Evolutionary conservation across 2,113 vertebrate genomes (phyloP).

Genomic region (Coptodon bakossiorum): DNA sequence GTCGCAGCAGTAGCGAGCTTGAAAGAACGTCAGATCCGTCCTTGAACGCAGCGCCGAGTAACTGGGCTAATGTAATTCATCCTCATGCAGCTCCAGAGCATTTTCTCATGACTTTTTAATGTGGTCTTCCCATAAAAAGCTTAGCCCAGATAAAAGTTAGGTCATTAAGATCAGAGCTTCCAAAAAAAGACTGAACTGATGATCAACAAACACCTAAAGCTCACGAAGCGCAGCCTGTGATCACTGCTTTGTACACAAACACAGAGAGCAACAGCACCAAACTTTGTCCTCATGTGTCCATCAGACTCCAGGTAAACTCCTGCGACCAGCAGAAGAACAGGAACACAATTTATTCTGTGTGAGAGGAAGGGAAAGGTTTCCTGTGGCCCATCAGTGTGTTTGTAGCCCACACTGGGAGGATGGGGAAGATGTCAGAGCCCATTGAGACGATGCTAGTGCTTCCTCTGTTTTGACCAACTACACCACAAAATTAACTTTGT

Average conservation of each 20-base stretch:
- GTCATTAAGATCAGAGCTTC: not conserved
- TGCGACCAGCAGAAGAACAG: fast-evolving
- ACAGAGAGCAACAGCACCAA: not conserved
- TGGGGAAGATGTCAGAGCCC: fast-evolving
- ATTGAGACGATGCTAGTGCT: not conserved
- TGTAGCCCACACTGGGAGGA: not conserved
- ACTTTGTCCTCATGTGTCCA: fast-evolving
- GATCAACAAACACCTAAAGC: not conserved
- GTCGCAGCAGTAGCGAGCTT: not conserved
- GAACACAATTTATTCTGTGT: not conserved
- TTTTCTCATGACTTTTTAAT: constrained; percentile 16
- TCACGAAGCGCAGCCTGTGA: not conserved
- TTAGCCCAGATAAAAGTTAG: constrained; percentile 6
- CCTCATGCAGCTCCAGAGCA: not conserved
- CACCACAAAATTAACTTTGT: not conserved
- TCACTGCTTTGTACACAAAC: not conserved
- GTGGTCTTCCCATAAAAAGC: constrained; percentile 9
- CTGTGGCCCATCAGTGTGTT: not conserved
- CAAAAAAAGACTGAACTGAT: not conserved
- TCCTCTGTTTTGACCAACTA: not conserved
- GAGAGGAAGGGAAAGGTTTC: not conserved
- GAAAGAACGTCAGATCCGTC: not conserved
- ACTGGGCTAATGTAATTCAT: constrained; percentile 6
- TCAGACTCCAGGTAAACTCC: not conserved
- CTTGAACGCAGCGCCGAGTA: not conserved